These are phyloP conservation scores for Brachynemurus nebulosus DNA, from an alignment of 2,888 invertebrate genomes.

Conservation along the genomic window DNA sequence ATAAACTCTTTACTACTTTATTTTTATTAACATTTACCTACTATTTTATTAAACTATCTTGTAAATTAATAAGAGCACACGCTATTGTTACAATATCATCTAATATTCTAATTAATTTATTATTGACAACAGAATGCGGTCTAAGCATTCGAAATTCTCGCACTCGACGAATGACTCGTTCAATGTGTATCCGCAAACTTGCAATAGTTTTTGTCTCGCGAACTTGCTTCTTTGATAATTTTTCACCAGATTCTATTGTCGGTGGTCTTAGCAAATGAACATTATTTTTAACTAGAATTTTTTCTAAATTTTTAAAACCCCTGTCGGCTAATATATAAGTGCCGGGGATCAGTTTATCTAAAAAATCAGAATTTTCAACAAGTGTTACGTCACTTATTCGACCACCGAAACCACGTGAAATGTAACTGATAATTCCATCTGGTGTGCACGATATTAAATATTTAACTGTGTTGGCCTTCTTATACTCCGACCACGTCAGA, in stretches of 20 bases:
- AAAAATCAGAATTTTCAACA: slow-evolving; percentile 15
- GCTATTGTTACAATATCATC: slow-evolving; percentile 11
- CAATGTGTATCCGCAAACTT: slow-evolving; percentile 10
- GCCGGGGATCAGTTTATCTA: slow-evolving; percentile 9
- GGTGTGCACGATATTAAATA: slow-evolving; percentile 20
- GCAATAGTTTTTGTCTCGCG: slow-evolving; percentile 6
- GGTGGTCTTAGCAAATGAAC: neutral
- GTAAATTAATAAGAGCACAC: slow-evolving; percentile 16
- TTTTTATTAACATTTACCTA: too few relatives aligned
- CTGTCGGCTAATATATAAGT: neutral
- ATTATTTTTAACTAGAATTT: neutral
- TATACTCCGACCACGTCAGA: slow-evolving; percentile 26
- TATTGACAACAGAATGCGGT: slow-evolving; percentile 8
- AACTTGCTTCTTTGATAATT: neutral
- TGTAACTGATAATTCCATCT: slow-evolving; percentile 14
- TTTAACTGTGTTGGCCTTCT: slow-evolving; percentile 8
- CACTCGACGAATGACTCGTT: slow-evolving; percentile 8
- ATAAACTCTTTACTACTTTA: too few relatives aligned
- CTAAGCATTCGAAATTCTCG: slow-evolving; percentile 2
- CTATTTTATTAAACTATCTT: slow-evolving; percentile 11
- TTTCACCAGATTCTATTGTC: neutral
- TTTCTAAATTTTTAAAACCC: neutral
- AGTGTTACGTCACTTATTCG: slow-evolving; percentile 5
- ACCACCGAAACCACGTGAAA: neutral
- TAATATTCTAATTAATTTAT: slow-evolving; percentile 8